A percentile compares a stretch with the other conserved stretches of the same genome.
Conservation (phyloP, 1,140 invertebrate genomes). For the Scaptomyza graminum region DNA sequence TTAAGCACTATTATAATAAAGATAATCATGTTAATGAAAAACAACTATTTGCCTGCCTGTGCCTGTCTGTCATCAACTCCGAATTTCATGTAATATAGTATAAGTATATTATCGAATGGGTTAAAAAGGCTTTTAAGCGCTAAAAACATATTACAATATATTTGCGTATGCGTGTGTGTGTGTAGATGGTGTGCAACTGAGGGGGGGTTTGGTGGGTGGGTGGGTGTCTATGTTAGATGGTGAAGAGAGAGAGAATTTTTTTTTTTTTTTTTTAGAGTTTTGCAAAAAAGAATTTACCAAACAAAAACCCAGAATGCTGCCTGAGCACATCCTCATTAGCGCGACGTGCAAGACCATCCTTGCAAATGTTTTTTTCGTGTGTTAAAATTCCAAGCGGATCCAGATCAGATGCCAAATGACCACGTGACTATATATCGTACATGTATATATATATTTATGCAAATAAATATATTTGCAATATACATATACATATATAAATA, state of each 20-base stretch:
- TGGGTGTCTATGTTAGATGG: conserved; percentile 27
- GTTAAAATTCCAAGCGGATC: conserved; percentile 94
- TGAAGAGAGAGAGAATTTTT: conserved; percentile 22
- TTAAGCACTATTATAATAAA: conserved; percentile 27
- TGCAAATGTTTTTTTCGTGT: conserved; percentile 78
- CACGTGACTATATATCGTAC: conserved; percentile 90
- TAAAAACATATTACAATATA: conserved; percentile 11
- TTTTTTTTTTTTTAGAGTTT: conserved; percentile 45
- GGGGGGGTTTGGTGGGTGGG: conserved; percentile 5
- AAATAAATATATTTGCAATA: conserved; percentile 33
- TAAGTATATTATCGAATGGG: conserved; percentile 33
- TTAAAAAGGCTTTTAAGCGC: conserved; percentile 31
- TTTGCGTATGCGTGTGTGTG: conserved; percentile 18
- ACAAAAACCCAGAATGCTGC: conserved; percentile 83
- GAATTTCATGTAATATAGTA: conserved; percentile 74
- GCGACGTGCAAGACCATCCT: conserved; percentile 86
- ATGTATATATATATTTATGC: conserved; percentile 53
- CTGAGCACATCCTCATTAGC: conserved; percentile 84
- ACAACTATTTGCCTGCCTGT: conserved; percentile 26
- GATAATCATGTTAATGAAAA: not conserved
- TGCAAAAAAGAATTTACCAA: conserved; percentile 83
- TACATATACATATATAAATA: conserved; percentile 14
- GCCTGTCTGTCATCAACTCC: conserved; percentile 73
- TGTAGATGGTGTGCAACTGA: conserved; percentile 28
- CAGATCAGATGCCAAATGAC: conserved; percentile 97